Percentiles rank a stretch among this genome's conserved stretches.
Evolutionary conservation across 1,140 invertebrate species (phyloP).

Genomic region (Homalodisca vitripennis): DNA sequence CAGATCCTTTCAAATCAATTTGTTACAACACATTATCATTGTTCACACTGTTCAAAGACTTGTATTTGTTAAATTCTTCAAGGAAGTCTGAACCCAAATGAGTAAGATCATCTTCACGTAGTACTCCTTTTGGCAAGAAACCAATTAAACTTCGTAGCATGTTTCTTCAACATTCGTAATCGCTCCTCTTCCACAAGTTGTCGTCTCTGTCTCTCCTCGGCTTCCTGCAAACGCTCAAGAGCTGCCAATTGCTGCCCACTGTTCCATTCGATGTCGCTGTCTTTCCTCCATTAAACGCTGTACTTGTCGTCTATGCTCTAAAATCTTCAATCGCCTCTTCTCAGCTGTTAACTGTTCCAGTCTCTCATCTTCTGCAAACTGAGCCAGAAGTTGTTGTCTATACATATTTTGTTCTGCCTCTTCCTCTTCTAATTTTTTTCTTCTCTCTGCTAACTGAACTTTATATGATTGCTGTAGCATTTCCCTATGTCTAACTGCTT

Average conservation of each 20-base stretch:
- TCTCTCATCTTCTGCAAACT: slow-evolving; percentile 45
- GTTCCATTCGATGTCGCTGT: slow-evolving; percentile 43
- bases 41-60: neutral
- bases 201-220: slow-evolving; percentile 34
- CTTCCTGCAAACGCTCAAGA: slow-evolving; percentile 42
- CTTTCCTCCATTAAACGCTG: slow-evolving; percentile 45
- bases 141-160: slow-evolving; percentile 49
- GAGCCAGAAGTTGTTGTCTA: slow-evolving; percentile 38
- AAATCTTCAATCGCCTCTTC: slow-evolving; percentile 43
- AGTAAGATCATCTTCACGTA: slow-evolving; percentile 47
- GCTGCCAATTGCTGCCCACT: slow-evolving; percentile 43
- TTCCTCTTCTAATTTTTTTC: slow-evolving; percentile 36
- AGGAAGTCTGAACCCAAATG: slow-evolving; percentile 43
- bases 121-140: slow-evolving; percentile 47
- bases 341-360: slow-evolving; percentile 46
- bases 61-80: slow-evolving; percentile 23
- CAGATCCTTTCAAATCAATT: too few species aligned
- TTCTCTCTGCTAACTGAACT: slow-evolving; percentile 42
- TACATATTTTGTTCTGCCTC: slow-evolving; percentile 11
- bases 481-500: slow-evolving; percentile 39
- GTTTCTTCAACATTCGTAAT: slow-evolving; percentile 47
- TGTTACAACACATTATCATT: too few species aligned
- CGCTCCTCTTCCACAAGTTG: slow-evolving; percentile 49
- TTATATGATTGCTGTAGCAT: slow-evolving; percentile 40
- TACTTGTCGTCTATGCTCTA: slow-evolving; percentile 43